Base-by-base conservation (phyloP, 2,888 invertebrate species). In the Yponomeuta sedellus region DNA sequence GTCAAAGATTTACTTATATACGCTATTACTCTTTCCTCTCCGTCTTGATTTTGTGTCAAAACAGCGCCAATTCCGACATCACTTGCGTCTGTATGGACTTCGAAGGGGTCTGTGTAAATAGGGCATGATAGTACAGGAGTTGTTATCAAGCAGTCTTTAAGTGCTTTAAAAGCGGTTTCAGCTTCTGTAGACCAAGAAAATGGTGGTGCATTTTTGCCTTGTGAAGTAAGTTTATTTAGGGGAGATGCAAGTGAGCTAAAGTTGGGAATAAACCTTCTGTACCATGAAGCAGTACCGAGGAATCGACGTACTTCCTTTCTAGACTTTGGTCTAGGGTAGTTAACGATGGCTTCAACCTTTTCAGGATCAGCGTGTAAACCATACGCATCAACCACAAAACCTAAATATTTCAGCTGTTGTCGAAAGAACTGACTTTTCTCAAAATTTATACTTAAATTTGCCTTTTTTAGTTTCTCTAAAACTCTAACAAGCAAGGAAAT, bases 231-330 rank as follows among this genome's bases (percentile, higher is more conserved):
- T 58, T 69, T 71, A 64, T 76, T 74, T 0, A 73, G 64, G 0
- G 73, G 74, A 1, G 66, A 67, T 11, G 74, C 70, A 8, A 70
- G 62, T 19, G 66, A 66, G 28, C 72, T 72, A 67, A 74, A 73
- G 25, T 71, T 70, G 1, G 70, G 70, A 12, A 73, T 66, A 39
- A 74, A 74, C 1, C 72, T 62, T 0, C 75, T 66, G 66, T 73
- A 74, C 74, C 73, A 75, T 10, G 72, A 64, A 10, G 73, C 71
- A 6, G 71, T 72, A 8, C 73, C 74, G 0, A 74, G n/a, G 61
- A 76, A 75, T 0, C 72, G 66, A 20, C 66, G 68, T 1, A 74
- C 66, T 10, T 75, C 73, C 57, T 73, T 73, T 1, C 67, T 64
- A 59, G 66, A 69, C 20, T 69, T 69, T 10, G 75, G 74, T 4